These are phyloP conservation scores for Phataginus tricuspis DNA, from an alignment of 2,797 vertebrate genomes.

Conservation along the genomic window DNA sequence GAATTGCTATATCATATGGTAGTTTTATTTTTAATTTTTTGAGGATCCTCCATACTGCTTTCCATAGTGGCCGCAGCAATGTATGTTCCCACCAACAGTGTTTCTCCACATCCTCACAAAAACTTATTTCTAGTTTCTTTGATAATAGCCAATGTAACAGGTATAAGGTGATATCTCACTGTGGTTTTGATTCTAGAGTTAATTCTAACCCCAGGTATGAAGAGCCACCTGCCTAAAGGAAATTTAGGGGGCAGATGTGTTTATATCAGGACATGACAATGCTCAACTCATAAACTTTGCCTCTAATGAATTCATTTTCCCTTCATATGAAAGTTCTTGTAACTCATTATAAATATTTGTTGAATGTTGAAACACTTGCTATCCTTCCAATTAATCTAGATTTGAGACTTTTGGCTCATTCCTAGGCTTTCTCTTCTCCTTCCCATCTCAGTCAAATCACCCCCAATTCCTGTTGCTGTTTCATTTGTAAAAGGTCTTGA, in stretches of 20 bases:
- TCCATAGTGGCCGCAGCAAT: background rate
- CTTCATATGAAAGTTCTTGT: background rate
- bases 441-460: background rate
- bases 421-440: background rate
- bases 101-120: background rate
- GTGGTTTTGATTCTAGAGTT: background rate
- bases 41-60: background rate
- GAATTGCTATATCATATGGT: background rate
- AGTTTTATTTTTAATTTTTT: background rate
- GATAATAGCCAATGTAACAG: background rate
- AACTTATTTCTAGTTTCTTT: background rate
- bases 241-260: background rate
- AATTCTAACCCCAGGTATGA: background rate
- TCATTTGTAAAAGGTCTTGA: background rate
- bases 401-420: background rate
- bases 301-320: background rate
- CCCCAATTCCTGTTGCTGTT: background rate
- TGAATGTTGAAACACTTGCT: background rate
- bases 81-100: background rate
- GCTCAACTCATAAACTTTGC: background rate
- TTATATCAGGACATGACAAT: background rate
- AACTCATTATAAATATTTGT: background rate
- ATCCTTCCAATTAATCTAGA: background rate
- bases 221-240: background rate
- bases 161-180: background rate